Base-by-base conservation (phyloP, 2,113 vertebrate genomes). In the Noctilio leporinus region DNA sequence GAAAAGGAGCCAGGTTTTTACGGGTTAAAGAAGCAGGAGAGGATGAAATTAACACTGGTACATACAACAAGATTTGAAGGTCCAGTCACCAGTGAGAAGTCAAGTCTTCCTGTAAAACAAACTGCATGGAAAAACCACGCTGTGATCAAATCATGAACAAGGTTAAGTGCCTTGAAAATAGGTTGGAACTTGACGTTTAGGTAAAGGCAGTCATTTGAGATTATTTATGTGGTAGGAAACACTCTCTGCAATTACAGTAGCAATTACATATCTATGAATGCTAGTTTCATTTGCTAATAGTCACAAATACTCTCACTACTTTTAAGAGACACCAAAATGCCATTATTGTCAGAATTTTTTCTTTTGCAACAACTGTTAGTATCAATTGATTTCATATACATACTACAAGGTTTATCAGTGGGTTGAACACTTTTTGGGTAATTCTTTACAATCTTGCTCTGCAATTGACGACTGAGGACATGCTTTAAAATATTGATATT, bases 271-370 rank as follows among this genome's bases (percentile, higher is more conserved):
- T 49, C 17, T 28, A 47, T 10, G 22, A 88, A 67, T 24, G 10
- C 28, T 86, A 40, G 5, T 45, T 95, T 91, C 49, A 59, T 81
- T 93, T 89, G 53, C 62, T 82, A 3, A 69, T 91, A 96, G 47
- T 64, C 40, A 83, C 35, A 92, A 64, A 81, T 85, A 64, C 11
- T 77, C 65, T 78, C 33, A 38, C 15, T 83, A 38, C 30, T 95
- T 94, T 89, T 59, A 82, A 94, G 91, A 69, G 35, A 81, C 82
- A 30, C 57, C 80, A 86, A 96, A 96, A 95, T 78, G 73, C 47
- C 95, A 91, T 93, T 93, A 81, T 72, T 77, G 59, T 82, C 62
- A 49, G 43, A n/a, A 26, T 20, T 80, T 84, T 84, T 77, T 73
- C 67, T 96, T 77, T 69, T 64, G 62, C 83, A 43, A 93, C 26